Evolutionary conservation across 1,140 invertebrate genomes (phyloP).

Genomic region (Anastrepha obliqua): DNA sequence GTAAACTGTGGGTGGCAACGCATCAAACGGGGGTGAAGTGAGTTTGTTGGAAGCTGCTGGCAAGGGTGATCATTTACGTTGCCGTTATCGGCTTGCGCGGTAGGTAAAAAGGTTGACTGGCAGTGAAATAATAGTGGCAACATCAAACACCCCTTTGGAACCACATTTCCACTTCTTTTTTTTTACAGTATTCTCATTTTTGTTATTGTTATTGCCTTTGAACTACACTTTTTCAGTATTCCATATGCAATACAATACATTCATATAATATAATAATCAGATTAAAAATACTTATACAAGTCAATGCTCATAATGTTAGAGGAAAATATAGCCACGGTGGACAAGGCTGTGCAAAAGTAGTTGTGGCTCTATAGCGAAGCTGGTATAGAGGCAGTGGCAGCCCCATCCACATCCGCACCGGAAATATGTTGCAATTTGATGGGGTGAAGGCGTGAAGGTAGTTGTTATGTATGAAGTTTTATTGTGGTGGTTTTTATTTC

Average conservation of each 20-base stretch:
- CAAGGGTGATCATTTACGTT: slow-evolving; percentile 6
- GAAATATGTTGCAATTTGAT: slow-evolving; percentile 51
- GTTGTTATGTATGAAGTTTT: background rate
- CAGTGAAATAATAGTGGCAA: slow-evolving; percentile 27
- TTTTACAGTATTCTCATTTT: no score
- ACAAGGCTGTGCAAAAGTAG: background rate
- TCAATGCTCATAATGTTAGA: background rate
- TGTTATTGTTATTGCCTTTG: slow-evolving; percentile 37
- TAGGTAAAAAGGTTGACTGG: background rate
- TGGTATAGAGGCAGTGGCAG: background rate
- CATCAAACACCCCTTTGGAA: slow-evolving; percentile 52
- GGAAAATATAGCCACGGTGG: background rate
- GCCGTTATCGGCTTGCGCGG: background rate
- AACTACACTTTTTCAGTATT: background rate
- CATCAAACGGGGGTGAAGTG: background rate
- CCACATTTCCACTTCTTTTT: slow-evolving; percentile 1
- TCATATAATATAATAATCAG: slow-evolving; percentile 56
- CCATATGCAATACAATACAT: slow-evolving; percentile 48
- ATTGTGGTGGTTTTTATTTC: slow-evolving; percentile 1
- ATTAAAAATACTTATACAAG: slow-evolving; percentile 47
- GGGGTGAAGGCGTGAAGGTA: background rate
- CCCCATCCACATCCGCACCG: background rate
- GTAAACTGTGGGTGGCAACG: slow-evolving; percentile 26
- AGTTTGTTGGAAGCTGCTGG: background rate
- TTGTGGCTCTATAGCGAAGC: background rate